A percentile compares a stretch with the other conserved stretches of the same genome.
phyloP scores from a whole-genome alignment of 2,888 invertebrate species.

The Tupiocoris notatus region DNA sequence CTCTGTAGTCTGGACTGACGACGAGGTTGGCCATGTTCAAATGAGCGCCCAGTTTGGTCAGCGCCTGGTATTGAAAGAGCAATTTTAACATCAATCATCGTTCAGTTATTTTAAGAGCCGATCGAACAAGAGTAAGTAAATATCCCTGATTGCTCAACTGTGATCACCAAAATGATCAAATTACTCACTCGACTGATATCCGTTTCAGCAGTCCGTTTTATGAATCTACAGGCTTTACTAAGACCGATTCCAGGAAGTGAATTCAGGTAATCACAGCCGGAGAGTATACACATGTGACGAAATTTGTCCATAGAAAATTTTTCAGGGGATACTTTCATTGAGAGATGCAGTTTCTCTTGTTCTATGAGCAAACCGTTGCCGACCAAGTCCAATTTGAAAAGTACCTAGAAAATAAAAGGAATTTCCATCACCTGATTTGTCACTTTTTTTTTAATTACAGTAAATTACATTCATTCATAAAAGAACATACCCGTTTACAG shows the following conservation, averaged over 20 bases:
- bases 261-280: constrained; percentile 95
- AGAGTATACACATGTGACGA: constrained; percentile 92
- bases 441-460: too few species aligned
- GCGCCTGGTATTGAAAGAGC: too few species aligned
- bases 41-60: constrained; percentile 75
- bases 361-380: constrained; percentile 81
- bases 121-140: too few species aligned
- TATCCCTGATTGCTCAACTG: too few species aligned
- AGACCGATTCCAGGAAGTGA: constrained; percentile 92
- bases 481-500: constrained; percentile 74
- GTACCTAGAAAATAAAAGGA: too few species aligned
- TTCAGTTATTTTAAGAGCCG: too few species aligned
- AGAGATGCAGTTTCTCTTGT: constrained; percentile 66
- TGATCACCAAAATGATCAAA: too few species aligned
- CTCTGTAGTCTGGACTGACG: constrained; percentile 81
- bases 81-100: too few species aligned
- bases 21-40: constrained; percentile 73
- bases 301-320: constrained; percentile 76
- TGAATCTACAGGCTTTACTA: constrained; percentile 84
- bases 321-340: constrained; percentile 69
- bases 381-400: constrained; percentile 88
- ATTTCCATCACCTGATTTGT: too few species aligned
- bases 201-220: constrained; percentile 70
- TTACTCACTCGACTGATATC: constrained; percentile 69
- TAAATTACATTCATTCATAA: too few species aligned